Conservation (phyloP, 2,113 vertebrate genomes). For the Leucosticte australis region DNA sequence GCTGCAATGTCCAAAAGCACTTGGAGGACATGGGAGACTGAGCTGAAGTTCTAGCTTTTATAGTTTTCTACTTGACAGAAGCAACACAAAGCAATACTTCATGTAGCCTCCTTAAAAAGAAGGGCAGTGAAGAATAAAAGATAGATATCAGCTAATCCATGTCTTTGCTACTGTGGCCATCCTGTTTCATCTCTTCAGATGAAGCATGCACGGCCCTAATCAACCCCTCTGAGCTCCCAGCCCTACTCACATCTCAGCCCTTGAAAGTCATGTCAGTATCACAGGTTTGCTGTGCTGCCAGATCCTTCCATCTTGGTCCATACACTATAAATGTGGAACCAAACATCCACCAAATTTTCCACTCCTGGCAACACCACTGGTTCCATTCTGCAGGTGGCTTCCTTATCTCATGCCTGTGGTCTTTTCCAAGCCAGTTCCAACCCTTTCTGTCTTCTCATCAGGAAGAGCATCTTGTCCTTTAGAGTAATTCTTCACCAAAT, state of each 20-base stretch:
- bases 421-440: not conserved
- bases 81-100: not conserved
- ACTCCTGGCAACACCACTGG: not conserved
- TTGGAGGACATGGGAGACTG: not conserved
- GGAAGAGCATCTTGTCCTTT: not conserved
- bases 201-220: too few species aligned
- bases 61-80: not conserved
- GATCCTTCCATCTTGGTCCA: not conserved
- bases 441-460: not conserved
- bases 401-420: not conserved
- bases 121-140: not conserved
- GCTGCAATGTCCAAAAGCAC: not conserved
- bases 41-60: not conserved
- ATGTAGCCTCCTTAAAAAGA: not conserved
- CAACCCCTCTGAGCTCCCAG: not conserved
- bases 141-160: not conserved
- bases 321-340: not conserved
- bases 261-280: not conserved
- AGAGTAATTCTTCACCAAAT: not conserved
- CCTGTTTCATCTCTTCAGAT: not conserved
- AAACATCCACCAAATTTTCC: not conserved
- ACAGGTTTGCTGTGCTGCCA: not conserved
- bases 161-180: not conserved
- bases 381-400: not conserved
- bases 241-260: not conserved